Base-by-base conservation (phyloP, 2,888 invertebrate genomes). In the Steinernema scapterisci region DNA sequence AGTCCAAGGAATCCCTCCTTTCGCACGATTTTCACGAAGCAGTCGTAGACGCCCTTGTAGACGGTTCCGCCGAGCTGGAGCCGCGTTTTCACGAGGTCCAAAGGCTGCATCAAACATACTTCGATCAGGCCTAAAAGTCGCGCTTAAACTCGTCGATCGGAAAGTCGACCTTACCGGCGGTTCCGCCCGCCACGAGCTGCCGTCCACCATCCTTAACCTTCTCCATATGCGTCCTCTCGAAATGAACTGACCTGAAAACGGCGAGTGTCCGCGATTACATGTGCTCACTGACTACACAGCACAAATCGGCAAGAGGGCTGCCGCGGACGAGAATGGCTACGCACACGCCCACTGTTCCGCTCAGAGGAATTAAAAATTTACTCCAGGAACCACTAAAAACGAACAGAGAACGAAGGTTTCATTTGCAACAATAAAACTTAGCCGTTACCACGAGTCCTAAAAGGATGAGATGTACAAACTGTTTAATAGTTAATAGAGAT, bases 81-180 rank as follows among this genome's bases (percentile, higher is more conserved):
- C 82, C 96, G 91, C 0, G 96, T 96, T 90, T 96, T 96, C 1
- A 96, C 92, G 76, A 96, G 91, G 89, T 96, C 96, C 88, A 96
- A 89, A 0, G 96, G 96, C 89, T 96, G 95, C 95, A 96, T 96
- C 72, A 95, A 92, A 88, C 94, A 94, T 77, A 95, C 94, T 91
- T 96, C 85, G 13, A 95, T 92, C 89, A 96, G 95, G 48, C 92
- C 92, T 91, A 81, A 31, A 82, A 21, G 43, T 73, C 6, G 21
- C 73, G 23, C 25, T 16, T 31, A 1, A 52, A 13, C 25, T 77
- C 21, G 16, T 27, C 51, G 43, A 0, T 73, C 21, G n/a, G n/a
- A n/a, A 1, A 77, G 25, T 7, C 70, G 27, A 44, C 74, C 77
- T 54, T 76, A 88, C 94, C 94, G 84, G 95, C 95, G 80, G 93